A percentile compares a stretch with the other conserved stretches of the same genome.
These are phyloP conservation scores for Periplaneta americana DNA, from an alignment of 1,140 invertebrate genomes.

Conservation along the genomic window DNA sequence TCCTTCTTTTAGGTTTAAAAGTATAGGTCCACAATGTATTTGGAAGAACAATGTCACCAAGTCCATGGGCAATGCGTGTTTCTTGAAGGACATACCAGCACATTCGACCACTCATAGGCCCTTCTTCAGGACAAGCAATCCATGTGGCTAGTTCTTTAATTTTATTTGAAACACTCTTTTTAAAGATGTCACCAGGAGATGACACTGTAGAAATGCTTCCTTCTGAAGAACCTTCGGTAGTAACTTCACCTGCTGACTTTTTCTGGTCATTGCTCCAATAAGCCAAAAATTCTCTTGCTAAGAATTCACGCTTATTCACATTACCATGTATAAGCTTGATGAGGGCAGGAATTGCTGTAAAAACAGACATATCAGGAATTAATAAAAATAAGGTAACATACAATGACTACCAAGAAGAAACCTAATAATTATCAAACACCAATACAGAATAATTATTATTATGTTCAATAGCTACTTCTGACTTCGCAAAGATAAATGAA, in stretches of 20 bases:
- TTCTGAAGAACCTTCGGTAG: constrained; percentile 9
- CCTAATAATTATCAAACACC: too few species aligned
- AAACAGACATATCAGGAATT: not conserved
- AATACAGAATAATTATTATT: too few species aligned
- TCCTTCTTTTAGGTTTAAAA: constrained; percentile 23
- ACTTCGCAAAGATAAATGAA: too few species aligned
- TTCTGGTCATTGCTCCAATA: constrained; percentile 42
- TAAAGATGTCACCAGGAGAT: constrained; percentile 31
- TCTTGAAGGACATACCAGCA: constrained; percentile 64
- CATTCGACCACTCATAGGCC: constrained; percentile 45
- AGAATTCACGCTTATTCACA: constrained; percentile 45
- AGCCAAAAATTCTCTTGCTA: constrained; percentile 58
- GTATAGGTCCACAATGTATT: constrained; percentile 36
- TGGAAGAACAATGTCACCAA: constrained; percentile 44
- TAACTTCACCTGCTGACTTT: constrained; percentile 23
- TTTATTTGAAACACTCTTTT: constrained; percentile 43
- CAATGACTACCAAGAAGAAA: too few species aligned
- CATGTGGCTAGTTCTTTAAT: constrained; percentile 55
- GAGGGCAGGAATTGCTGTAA: constrained; percentile 53
- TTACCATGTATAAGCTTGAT: constrained; percentile 66
- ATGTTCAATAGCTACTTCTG: too few species aligned
- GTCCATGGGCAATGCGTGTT: constrained; percentile 47
- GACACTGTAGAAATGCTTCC: not conserved
- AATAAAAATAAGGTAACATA: too few species aligned
- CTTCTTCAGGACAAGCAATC: constrained; percentile 50